Evolutionary conservation across 2,113 vertebrate genomes (phyloP), one percentile per base, ranked within the genome.

Genomic region (Harpagus bidentatus): DNA sequence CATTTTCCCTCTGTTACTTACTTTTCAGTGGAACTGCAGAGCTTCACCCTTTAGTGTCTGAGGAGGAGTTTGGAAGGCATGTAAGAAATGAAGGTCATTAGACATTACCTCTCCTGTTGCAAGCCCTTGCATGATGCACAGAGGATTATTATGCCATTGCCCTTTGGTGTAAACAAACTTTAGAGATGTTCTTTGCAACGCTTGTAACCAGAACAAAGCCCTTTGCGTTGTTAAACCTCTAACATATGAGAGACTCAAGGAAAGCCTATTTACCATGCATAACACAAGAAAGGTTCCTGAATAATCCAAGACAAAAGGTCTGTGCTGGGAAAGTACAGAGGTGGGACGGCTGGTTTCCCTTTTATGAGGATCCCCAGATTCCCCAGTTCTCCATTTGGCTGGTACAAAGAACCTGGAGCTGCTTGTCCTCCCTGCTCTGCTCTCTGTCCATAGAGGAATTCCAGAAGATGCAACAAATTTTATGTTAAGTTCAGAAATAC

Each of bases 141-240:
- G 73, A 83, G 84, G 89, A 81, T 96, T 58, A 96, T 95, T 97
- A 96, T 90, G 78, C 86, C 77, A 42, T 93, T 94, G 88, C 95
- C 93, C 96, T 97, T 95, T 95, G 95, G 94, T 95, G 91, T 93
- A 97, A 97, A 97, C 95, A 96, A 95, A 88, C 81, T 90, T 89
- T 6, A 70, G 95, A 91, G 94, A 58, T 70, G 84, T 91, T 95
- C 97, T 90, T 62, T 93, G 89, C 87, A 53, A 1, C n/a, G 69
- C 78, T 62, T 32, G 91, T 94, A 95, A 96, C 95, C 96, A 97
- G 96, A 96, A 97, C 96, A 97, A 97, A 97, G 97, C 93, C 94
- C 88, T 94, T 61, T 5, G 6, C 25, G 0, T 87, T 34, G 74
- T 93, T 95, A 96, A 93, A 82, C 70, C 73, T 96, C 93, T 50